Conservation (phyloP, 2,797 vertebrate species). For the Cyprinella venusta region DNA sequence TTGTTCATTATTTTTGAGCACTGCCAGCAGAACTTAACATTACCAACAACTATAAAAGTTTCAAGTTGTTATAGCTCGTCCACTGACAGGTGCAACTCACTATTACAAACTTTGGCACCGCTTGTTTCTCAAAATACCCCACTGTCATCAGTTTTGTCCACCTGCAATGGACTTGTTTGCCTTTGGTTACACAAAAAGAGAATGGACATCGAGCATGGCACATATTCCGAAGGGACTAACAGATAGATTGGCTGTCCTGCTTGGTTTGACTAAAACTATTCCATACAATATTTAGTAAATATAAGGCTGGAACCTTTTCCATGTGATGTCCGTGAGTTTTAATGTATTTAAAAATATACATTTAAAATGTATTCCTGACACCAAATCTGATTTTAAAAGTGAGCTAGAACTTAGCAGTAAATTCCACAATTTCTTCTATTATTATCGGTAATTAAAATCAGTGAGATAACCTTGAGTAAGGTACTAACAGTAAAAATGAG, state of each 20-base stretch:
- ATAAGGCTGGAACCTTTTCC: background rate
- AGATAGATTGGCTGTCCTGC: constrained; percentile 5
- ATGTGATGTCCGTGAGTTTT: background rate
- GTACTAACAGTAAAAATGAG: constrained; percentile 39
- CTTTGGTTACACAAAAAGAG: constrained; percentile 29
- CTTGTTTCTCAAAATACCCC: constrained; percentile 22
- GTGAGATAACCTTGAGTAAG: constrained; percentile 42
- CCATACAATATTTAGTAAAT: constrained; percentile 4
- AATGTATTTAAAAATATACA: background rate
- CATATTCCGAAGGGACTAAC: constrained; percentile 2
- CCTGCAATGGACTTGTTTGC: constrained; percentile 12
- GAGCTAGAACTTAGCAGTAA: constrained; percentile 21
- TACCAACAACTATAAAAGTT: background rate
- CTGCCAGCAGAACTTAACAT: constrained; percentile 14
- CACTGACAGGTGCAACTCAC: constrained; percentile 43
- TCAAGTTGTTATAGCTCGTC: constrained; percentile 30
- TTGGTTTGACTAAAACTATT: background rate
- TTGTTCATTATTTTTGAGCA: constrained; percentile 19
- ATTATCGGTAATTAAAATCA: constrained; percentile 57
- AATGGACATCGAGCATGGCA: background rate
- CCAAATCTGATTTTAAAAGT: constrained; percentile 42
- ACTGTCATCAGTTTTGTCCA: constrained; percentile 45
- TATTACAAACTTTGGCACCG: constrained; percentile 29
- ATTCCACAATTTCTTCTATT: constrained; percentile 7
- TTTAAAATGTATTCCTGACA: background rate